Evolutionary conservation across 2,113 vertebrate genomes (phyloP).

Genomic region (Zapornia atra): DNA sequence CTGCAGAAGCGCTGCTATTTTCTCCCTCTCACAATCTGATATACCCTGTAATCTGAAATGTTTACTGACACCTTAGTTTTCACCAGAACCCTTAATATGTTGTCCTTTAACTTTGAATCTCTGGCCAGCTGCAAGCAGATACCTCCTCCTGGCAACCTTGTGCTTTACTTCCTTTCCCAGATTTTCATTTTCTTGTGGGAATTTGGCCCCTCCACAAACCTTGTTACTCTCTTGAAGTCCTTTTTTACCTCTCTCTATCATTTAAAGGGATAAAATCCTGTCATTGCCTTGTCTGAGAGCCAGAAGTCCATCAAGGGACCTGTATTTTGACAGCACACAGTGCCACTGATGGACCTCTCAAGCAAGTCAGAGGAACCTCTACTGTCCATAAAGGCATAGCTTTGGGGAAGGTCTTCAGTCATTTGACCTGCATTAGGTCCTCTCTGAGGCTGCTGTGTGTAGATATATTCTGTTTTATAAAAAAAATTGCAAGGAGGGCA

Average conservation of each 20-base stretch:
- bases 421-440: neutral
- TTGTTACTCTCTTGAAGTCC: neutral
- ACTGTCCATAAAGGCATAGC: neutral
- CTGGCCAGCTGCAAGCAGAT: neutral
- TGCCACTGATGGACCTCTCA: neutral
- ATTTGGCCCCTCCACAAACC: neutral
- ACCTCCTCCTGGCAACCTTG: neutral
- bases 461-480: neutral
- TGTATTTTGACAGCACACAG: neutral
- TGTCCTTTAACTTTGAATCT: neutral
- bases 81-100: neutral
- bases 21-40: neutral
- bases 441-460: neutral
- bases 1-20: neutral
- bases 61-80: neutral
- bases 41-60: neutral
- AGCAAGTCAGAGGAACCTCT: neutral
- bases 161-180: neutral
- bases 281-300: neutral
- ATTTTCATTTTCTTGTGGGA: neutral
- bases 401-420: neutral
- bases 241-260: neutral
- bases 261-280: neutral
- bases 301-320: neutral
- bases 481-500: neutral